Evolutionary conservation across 2,797 vertebrate species (phyloP).

Genomic region (Microhierax caerulescens): DNA sequence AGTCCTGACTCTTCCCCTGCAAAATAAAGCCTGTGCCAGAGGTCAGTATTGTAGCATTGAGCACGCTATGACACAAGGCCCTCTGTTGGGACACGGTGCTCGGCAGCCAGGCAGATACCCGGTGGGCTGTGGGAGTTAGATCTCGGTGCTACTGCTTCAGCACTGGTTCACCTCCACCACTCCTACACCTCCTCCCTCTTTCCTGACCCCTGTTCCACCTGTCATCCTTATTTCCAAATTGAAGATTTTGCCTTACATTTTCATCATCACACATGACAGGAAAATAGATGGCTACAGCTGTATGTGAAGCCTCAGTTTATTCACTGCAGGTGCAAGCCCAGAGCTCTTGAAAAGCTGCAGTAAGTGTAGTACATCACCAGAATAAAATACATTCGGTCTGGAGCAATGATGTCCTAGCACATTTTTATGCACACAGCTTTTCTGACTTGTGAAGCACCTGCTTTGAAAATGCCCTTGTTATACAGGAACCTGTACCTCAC

Average conservation of each 20-base stretch:
- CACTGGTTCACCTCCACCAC: not conserved
- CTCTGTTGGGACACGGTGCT: accelerated
- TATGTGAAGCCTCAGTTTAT: not conserved
- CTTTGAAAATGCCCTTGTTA: not conserved
- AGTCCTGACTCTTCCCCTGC: not conserved
- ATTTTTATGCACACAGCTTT: not conserved
- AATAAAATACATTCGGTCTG: not conserved
- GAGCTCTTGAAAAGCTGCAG: not conserved
- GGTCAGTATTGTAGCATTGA: not conserved
- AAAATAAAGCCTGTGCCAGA: not conserved
- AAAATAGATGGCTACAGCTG: not conserved
- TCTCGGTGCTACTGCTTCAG: not conserved
- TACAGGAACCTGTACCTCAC: not conserved
- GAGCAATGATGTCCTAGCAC: not conserved
- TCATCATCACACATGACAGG: not conserved
- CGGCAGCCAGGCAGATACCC: not conserved
- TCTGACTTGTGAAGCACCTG: not conserved
- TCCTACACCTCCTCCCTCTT: not conserved
- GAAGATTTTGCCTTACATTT: not conserved
- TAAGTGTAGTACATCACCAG: not conserved
- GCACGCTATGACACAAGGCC: accelerated
- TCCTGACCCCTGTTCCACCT: not conserved
- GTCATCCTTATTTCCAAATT: not conserved
- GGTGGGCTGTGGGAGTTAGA: not conserved
- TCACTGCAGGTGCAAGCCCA: not conserved